Evolutionary conservation across 2,888 invertebrate species (phyloP), one percentile per base, ranked within the genome.

Genomic region (Sphaerolaimus hirsutus): DNA sequence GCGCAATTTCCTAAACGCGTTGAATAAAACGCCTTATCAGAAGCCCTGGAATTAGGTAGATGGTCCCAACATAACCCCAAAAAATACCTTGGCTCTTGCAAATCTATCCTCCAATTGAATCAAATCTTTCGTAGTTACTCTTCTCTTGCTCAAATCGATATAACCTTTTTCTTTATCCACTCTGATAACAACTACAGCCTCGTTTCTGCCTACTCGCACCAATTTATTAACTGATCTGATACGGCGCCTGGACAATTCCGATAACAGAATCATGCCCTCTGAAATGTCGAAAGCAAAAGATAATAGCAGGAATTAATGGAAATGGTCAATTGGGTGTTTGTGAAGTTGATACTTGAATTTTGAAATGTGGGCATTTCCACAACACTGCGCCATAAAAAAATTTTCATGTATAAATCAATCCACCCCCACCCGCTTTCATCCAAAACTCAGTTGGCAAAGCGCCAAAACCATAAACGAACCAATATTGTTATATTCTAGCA

Each of bases 151-250:
- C 58, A 99, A 74, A 75, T 99, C 97, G 66, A 99, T 99, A 67
- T 99, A 99, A 76, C 93, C 97, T 75, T 99, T 99, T 60, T 97
- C 91, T 72, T 91, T 89, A 66, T 97, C 97, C 23, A 99, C 97
- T 69, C 97, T 61, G 65, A 97, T 93, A 48, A 99, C 97, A 42
- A 97, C 91, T 19, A 97, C 97, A 25, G 91, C 93, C 67, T 99
- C 97, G 45, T 83, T 91, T 69, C 93, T 81, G 40, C 97, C 97
- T 44, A 99, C 89, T 55, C 93, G 75, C 64, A 97, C 93, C 58
- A 97, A 72, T 73, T 97, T 99, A 70, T 97, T 99, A 63, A 99
- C 93, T 48, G 97, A 97, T 53, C 97, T 75, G 58, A 99, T 99
- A 74, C 97, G 84, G 69, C 97, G 76, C 63, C 97, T 75, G 3